Conservation (phyloP, 2,113 vertebrate genomes). For the Sterrhoptilus dennistouni region DNA sequence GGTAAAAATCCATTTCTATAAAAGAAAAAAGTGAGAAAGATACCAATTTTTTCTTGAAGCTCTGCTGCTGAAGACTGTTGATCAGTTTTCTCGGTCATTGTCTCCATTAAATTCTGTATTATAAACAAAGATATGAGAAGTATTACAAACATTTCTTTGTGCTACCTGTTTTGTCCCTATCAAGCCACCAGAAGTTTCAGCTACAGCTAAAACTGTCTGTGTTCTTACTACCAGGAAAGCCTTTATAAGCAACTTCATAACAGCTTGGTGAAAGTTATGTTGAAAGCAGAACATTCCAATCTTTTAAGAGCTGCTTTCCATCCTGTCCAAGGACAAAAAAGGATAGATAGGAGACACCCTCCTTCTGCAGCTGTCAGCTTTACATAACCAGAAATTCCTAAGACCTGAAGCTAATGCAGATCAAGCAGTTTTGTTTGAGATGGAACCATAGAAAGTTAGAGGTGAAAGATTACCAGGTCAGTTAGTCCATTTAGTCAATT, state of each 20-base stretch:
- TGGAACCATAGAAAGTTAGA: neutral
- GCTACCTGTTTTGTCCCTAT: neutral
- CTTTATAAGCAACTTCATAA: neutral
- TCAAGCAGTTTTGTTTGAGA: neutral
- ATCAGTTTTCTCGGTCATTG: slow-evolving; percentile 71
- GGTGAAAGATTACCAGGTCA: neutral
- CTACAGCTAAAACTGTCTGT: neutral
- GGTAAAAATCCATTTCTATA: neutral
- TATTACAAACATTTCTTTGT: slow-evolving; percentile 18
- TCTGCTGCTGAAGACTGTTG: slow-evolving; percentile 71
- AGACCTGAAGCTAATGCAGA: neutral
- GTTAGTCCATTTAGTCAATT: neutral
- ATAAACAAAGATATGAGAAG: slow-evolving; percentile 32
- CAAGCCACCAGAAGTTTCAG: neutral
- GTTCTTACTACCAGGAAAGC: neutral
- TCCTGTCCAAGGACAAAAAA: neutral
- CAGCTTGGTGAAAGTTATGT: neutral
- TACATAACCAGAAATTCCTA: neutral
- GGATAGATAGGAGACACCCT: neutral
- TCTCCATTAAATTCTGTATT: slow-evolving; percentile 74
- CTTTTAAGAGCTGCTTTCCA: neutral
- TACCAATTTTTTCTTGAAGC: slow-evolving; percentile 87
- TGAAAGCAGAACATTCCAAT: neutral
- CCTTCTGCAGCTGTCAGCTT: neutral
- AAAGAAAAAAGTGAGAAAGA: neutral